These are phyloP conservation scores for Microctenopoma lineatum DNA, from an alignment of 2,797 vertebrate species.

Conservation along the genomic window DNA sequence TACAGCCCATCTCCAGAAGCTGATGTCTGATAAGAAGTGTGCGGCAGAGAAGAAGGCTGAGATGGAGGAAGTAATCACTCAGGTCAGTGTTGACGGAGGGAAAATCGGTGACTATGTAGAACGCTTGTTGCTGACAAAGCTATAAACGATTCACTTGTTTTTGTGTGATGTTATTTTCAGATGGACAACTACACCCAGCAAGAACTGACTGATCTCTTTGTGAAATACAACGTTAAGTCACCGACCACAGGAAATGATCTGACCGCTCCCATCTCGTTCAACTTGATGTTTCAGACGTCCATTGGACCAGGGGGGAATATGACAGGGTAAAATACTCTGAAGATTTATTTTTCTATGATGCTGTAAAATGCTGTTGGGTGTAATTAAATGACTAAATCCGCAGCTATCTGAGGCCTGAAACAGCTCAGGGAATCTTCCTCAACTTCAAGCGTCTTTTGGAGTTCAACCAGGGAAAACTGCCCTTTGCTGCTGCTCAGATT, in stretches of 20 bases:
- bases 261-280: constrained; percentile 93
- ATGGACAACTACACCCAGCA: constrained; percentile 96
- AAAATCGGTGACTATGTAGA: background rate
- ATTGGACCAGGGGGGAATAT: constrained; percentile 98
- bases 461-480: constrained; percentile 98
- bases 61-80: constrained; percentile 94
- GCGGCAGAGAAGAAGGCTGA: constrained; percentile 91
- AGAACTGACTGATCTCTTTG: constrained; percentile 92
- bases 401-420: constrained; percentile 98
- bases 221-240: constrained; percentile 96
- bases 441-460: constrained; percentile 99
- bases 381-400: constrained; percentile 1
- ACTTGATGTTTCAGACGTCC: constrained; percentile 99
- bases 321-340: constrained; percentile 86
- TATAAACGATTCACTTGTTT: background rate
- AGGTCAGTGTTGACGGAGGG: constrained; percentile 79
- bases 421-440: constrained; percentile 99
- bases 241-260: constrained; percentile 96
- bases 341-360: background rate
- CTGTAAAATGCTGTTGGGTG: background rate
- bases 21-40: constrained; percentile 99
- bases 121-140: background rate
- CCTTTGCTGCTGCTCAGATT: constrained; percentile 98
- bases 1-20: constrained; percentile 94
- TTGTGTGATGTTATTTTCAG: constrained; percentile 67